Percentiles rank a stretch among this genome's conserved stretches.
These are phyloP conservation scores for Cotesia vestalis DNA, from an alignment of 1,140 invertebrate species.

Conservation along the genomic window DNA sequence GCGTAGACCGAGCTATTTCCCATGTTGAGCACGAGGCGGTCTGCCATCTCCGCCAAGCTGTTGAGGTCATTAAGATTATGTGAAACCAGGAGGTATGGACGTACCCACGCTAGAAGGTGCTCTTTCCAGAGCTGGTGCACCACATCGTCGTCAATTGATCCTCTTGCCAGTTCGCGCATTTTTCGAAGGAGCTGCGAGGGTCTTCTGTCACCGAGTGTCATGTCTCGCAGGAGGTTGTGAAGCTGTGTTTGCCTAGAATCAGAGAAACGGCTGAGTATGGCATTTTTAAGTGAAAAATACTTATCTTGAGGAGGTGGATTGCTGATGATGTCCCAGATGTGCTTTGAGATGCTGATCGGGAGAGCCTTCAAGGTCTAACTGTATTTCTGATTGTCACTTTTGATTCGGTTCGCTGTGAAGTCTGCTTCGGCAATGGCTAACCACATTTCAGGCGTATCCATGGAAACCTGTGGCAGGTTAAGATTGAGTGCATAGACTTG, in stretches of 20 bases:
- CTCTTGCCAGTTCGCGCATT: conserved; percentile 1
- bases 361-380: neutral
- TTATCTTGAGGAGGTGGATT: neutral
- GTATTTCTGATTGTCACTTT: neutral
- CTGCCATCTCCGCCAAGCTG: neutral
- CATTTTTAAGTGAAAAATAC: neutral
- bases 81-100: neutral
- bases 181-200: neutral
- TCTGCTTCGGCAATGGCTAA: conserved; percentile 1
- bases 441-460: neutral
- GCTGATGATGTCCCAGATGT: conserved; percentile 2
- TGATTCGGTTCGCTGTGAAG: neutral
- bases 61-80: neutral
- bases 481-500: too few species aligned
- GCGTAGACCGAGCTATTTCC: neutral
- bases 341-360: neutral
- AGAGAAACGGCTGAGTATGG: neutral
- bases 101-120: neutral
- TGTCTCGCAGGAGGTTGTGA: neutral
- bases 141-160: neutral
- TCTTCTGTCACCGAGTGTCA: neutral
- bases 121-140: neutral
- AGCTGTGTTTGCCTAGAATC: neutral
- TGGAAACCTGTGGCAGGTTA: neutral
- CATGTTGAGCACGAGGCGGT: neutral